A percentile compares a stretch with the other conserved stretches of the same genome.
phyloP scores from a whole-genome alignment of 2,888 invertebrate genomes.

The Dugesia japonica region DNA sequence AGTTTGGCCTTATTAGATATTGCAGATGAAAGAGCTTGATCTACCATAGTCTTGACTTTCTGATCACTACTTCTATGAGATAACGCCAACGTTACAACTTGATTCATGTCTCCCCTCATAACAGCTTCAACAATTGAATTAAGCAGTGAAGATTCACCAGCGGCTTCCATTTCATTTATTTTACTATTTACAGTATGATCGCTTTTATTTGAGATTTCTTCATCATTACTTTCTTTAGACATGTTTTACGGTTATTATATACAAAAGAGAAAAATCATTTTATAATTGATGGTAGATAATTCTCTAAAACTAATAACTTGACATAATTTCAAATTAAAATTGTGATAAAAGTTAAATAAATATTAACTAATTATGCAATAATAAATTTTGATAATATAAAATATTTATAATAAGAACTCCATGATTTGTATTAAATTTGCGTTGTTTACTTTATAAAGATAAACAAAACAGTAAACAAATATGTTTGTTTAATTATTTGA shows the following conservation, averaged over 20 bases:
- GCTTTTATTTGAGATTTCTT: neutral
- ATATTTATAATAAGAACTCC: neutral
- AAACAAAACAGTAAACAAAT: neutral
- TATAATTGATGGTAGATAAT: neutral
- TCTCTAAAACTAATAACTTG: neutral
- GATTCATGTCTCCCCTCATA: neutral
- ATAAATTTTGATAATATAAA: neutral
- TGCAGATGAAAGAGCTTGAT: neutral
- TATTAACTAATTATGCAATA: neutral
- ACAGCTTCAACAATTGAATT: slow-evolving; percentile 1
- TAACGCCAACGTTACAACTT: neutral
- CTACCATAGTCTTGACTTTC: neutral
- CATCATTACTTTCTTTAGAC: neutral
- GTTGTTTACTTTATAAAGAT: slow-evolving; percentile 1
- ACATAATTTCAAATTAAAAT: neutral
- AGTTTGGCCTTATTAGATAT: neutral
- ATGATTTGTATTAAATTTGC: slow-evolving; percentile 16
- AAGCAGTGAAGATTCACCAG: neutral
- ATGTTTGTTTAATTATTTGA: slow-evolving; percentile 17
- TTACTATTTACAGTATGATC: neutral
- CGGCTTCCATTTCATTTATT: neutral
- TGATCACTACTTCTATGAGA: slow-evolving; percentile 13
- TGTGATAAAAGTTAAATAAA: neutral
- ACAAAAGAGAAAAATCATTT: neutral
- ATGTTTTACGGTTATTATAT: neutral